These are phyloP conservation scores for Dunckerocampus dactyliophorus DNA, from an alignment of 2,113 vertebrate species.

Conservation along the genomic window DNA sequence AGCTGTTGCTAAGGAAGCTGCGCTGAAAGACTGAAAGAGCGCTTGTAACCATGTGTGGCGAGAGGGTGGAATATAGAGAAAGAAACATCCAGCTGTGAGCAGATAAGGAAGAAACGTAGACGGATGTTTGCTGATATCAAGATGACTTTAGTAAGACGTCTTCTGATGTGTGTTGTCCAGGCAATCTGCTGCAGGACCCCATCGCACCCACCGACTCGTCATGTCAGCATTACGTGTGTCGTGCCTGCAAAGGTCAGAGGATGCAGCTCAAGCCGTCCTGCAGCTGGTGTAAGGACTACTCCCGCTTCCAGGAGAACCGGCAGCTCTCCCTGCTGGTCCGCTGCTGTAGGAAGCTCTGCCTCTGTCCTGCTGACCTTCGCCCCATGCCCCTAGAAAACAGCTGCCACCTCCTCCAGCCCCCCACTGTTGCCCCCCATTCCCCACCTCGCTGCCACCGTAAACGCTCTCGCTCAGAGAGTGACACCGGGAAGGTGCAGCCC, in stretches of 20 bases:
- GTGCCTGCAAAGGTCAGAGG: constrained; percentile 93
- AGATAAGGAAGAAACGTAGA: not conserved
- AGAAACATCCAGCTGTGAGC: constrained; percentile 4
- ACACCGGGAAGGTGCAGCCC: constrained; percentile 94
- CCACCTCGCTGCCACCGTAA: constrained; percentile 87
- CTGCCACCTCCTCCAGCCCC: constrained; percentile 76
- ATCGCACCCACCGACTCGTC: constrained; percentile 95
- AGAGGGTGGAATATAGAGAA: not conserved
- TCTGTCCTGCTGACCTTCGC: constrained; percentile 67
- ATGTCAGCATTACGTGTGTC: constrained; percentile 98
- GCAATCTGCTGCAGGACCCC: constrained; percentile 94
- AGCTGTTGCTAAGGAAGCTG: constrained; percentile 62
- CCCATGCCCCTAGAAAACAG: constrained; percentile 79
- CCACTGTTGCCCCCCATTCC: constrained; percentile 77
- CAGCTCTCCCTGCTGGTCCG: constrained; percentile 93
- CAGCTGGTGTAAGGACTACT: constrained; percentile 99
- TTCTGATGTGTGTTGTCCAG: constrained; percentile 55
- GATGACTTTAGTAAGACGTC: not conserved
- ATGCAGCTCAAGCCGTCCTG: constrained; percentile 99
- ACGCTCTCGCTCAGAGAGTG: constrained; percentile 93
- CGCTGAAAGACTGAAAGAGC: constrained; percentile 45
- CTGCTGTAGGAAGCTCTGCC: constrained; percentile 95
- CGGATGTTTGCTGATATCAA: not conserved
- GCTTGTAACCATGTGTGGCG: constrained; percentile 33
- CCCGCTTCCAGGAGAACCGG: constrained; percentile 93